A percentile compares a stretch with the other conserved stretches of the same genome.
phyloP scores from a whole-genome alignment of 2,888 invertebrate species.

The Drosophila tanythrix region DNA sequence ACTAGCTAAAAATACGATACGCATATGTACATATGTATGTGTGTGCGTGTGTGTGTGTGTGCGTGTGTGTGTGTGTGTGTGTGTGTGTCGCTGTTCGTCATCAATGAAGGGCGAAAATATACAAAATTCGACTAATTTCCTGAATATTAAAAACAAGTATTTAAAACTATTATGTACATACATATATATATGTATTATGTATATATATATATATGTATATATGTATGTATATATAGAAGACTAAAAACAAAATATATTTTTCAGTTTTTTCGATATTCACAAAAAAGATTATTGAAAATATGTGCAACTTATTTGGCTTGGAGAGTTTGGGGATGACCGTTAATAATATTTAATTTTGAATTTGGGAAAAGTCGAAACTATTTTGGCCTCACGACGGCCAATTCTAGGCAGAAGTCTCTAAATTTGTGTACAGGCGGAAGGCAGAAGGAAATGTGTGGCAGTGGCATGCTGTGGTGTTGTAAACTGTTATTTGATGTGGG shows the following conservation, averaged over 20 bases:
- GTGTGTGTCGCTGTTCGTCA: slow-evolving; percentile 35
- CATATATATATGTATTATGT: no score
- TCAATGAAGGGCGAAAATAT: slow-evolving; percentile 54
- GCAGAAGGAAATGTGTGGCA: slow-evolving; percentile 58
- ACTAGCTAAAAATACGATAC: slow-evolving; percentile 75
- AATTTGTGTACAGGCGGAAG: slow-evolving; percentile 24
- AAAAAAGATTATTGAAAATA: not conserved
- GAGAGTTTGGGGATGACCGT: not conserved
- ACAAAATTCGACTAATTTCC: not conserved
- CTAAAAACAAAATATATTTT: no score
- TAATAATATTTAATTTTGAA: not conserved
- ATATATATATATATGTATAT: no score
- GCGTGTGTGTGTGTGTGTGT: slow-evolving; percentile 11
- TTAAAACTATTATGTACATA: not conserved
- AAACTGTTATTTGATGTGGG: slow-evolving; percentile 77
- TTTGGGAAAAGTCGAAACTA: not conserved
- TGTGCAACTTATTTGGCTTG: not conserved
- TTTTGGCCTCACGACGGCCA: slow-evolving; percentile 12
- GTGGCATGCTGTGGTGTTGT: slow-evolving; percentile 58
- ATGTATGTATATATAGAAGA: no score
- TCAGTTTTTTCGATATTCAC: no score
- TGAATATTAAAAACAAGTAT: not conserved
- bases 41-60: slow-evolving; percentile 8
- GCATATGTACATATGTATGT: slow-evolving; percentile 5
- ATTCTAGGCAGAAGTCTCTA: slow-evolving; percentile 31